Evolutionary conservation across 2,797 vertebrate species (phyloP).

Genomic region (Pseudochirops cupreus): DNA sequence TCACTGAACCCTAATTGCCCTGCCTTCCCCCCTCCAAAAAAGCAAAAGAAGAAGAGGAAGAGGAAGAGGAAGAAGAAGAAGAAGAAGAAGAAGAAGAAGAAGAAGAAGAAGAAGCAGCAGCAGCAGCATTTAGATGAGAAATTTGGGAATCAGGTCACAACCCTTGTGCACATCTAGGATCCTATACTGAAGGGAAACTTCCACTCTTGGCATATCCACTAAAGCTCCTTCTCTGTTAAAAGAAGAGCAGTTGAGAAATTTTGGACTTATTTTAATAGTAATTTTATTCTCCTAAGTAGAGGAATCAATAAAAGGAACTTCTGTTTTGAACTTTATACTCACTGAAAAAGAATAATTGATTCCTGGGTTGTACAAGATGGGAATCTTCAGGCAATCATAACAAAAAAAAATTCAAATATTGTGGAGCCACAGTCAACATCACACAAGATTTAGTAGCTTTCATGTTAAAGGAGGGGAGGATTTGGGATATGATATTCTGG

Average conservation of each 20-base stretch:
- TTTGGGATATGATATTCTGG: neutral
- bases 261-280: neutral
- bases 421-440: neutral
- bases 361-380: neutral
- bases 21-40: too few species aligned
- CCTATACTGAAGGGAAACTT: neutral
- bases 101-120: too few species aligned
- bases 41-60: too few species aligned
- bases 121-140: neutral
- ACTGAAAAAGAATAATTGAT: neutral
- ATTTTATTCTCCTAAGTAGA: neutral
- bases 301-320: neutral
- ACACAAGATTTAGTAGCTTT: neutral
- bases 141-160: neutral
- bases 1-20: too few species aligned
- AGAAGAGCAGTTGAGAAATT: neutral
- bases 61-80: too few species aligned
- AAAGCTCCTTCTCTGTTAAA: neutral
- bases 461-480: neutral
- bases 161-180: neutral
- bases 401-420: neutral
- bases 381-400: neutral
- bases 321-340: neutral
- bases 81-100: too few species aligned
- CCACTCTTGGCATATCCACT: neutral